Conservation (phyloP, 2,888 invertebrate genomes). For the Alitta virens region DNA sequence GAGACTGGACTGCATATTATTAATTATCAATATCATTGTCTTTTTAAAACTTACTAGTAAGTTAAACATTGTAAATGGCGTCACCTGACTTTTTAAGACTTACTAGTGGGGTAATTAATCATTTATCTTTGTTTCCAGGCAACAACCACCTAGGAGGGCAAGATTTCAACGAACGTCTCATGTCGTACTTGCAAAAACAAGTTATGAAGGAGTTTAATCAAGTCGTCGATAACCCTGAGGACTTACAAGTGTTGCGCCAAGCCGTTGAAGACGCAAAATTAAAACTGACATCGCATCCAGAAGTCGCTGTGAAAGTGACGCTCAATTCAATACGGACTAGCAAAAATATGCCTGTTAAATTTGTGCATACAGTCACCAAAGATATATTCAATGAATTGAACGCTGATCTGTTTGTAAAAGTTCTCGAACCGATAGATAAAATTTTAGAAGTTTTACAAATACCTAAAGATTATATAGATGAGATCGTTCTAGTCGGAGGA, state of each 20-base stretch:
- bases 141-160: slow-evolving; percentile 62
- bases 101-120: too few relatives aligned
- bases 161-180: slow-evolving; percentile 59
- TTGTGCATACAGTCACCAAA: slow-evolving; percentile 49
- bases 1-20: too few relatives aligned
- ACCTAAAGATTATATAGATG: slow-evolving; percentile 55
- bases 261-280: slow-evolving; percentile 57
- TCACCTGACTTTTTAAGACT: too few relatives aligned
- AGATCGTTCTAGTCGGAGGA: slow-evolving; percentile 61
- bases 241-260: slow-evolving; percentile 56
- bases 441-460: slow-evolving; percentile 55
- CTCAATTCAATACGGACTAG: slow-evolving; percentile 46
- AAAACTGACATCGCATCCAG: slow-evolving; percentile 43
- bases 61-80: too few relatives aligned
- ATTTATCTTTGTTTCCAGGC: too few relatives aligned
- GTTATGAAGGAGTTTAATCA: slow-evolving; percentile 44
- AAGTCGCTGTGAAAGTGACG: slow-evolving; percentile 42
- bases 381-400: slow-evolving; percentile 58
- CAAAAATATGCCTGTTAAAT: slow-evolving; percentile 26
- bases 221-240: slow-evolving; percentile 53
- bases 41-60: too few relatives aligned
- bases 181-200: slow-evolving; percentile 43
- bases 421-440: slow-evolving; percentile 57
- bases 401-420: slow-evolving; percentile 56
- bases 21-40: too few relatives aligned